phyloP scores from a whole-genome alignment of 2,113 vertebrate species.

The Istiophorus platypterus region DNA sequence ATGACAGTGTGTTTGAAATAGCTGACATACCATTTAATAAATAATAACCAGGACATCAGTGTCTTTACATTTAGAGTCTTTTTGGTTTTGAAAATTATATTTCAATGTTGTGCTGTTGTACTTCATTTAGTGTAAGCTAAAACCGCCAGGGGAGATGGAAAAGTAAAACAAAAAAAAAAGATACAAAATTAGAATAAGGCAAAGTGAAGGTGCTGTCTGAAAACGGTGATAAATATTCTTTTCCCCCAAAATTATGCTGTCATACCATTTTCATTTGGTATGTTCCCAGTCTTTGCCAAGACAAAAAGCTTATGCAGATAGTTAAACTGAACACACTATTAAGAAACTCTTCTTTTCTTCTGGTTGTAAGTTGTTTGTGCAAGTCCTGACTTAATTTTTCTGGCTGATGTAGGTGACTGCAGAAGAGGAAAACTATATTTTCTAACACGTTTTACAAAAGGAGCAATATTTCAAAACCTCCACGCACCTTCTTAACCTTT shows the following conservation, averaged over 20 bases:
- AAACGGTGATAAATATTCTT: conserved; percentile 27
- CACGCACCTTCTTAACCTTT: conserved; percentile 9
- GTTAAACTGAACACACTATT: conserved; percentile 4
- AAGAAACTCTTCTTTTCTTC: conserved; percentile 4
- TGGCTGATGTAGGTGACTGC: background rate
- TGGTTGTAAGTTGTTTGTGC: background rate
- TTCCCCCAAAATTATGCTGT: conserved; percentile 11
- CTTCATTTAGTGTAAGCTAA: conserved; percentile 9
- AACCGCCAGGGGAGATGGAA: background rate
- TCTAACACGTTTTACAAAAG: conserved; percentile 7
- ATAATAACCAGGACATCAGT: background rate
- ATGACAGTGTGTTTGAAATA: conserved; percentile 9
- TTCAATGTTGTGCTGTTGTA: conserved; percentile 6
- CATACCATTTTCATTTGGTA: conserved; percentile 12
- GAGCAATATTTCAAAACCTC: background rate
- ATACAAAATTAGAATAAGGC: conserved; percentile 58
- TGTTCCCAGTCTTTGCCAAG: conserved; percentile 19
- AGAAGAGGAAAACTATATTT: conserved; percentile 3
- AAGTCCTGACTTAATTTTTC: conserved; percentile 1
- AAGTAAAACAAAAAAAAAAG: conserved; percentile 1
- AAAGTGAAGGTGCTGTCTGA: conserved; percentile 51
- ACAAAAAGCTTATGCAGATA: conserved; percentile 39
- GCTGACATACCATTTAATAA: background rate
- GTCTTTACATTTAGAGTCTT: conserved; percentile 1
- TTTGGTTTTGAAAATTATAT: conserved; percentile 46